Evolutionary conservation across 2,888 invertebrate genomes (phyloP).

Genomic region (Athrips mouffetella): DNA sequence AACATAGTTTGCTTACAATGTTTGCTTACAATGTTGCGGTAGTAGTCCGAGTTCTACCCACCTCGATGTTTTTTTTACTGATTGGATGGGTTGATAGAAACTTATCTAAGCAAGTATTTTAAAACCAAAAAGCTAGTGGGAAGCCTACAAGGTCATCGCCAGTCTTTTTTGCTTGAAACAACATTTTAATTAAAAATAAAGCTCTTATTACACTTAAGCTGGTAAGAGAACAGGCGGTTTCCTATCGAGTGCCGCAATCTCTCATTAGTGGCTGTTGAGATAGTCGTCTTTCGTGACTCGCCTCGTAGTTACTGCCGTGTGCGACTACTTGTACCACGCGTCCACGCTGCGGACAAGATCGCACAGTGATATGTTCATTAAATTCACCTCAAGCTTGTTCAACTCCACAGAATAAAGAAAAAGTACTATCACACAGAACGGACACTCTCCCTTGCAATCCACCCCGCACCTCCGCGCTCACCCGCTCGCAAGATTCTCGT

Average conservation of each 20-base stretch:
- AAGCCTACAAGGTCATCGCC: no score
- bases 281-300: conserved; percentile 52
- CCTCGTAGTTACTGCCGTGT: conserved; percentile 13
- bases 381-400: conserved; percentile 5
- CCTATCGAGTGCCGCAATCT: conserved; percentile 53
- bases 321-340: background rate
- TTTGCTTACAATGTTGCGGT: no score
- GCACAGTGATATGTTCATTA: conserved; percentile 15
- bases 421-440: background rate
- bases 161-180: background rate
- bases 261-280: conserved; percentile 57
- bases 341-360: conserved; percentile 15
- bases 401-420: background rate
- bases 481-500: no score
- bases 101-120: no score
- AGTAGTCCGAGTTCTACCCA: no score
- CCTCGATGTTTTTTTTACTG: no score
- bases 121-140: no score
- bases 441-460: no score
- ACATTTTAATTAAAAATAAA: conserved; percentile 6
- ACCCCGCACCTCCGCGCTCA: no score
- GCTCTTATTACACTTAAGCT: background rate
- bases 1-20: no score
- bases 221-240: conserved; percentile 11
- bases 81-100: no score